Percentiles rank a stretch among this genome's conserved stretches.
These are phyloP conservation scores for Heliconius charithonia DNA, from an alignment of 2,888 invertebrate species.

Conservation along the genomic window DNA sequence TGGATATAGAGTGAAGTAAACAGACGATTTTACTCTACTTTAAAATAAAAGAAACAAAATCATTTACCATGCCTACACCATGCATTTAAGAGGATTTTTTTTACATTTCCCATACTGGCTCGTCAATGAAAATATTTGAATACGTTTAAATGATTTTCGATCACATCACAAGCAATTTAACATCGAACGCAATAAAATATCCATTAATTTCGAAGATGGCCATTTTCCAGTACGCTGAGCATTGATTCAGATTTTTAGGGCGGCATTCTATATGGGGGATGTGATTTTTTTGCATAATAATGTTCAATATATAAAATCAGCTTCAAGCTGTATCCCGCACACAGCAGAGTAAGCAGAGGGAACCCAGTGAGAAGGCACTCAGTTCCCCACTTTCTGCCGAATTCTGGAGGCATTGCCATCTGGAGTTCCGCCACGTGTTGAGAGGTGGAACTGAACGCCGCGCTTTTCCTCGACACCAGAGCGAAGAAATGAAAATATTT, in stretches of 20 bases:
- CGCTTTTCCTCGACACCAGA: too few relatives aligned
- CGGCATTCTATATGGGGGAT: constrained; percentile 47
- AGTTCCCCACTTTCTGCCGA: too few relatives aligned
- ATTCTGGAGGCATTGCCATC: too few relatives aligned
- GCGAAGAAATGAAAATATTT: too few relatives aligned
- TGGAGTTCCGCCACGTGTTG: too few relatives aligned
- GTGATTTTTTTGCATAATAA: constrained; percentile 45
- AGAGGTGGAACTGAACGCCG: too few relatives aligned
- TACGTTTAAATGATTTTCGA: constrained; percentile 59
- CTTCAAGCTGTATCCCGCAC: too few relatives aligned
- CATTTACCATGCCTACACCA: background rate
- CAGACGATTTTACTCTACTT: background rate
- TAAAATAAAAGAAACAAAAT: background rate
- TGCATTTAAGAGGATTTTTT: background rate
- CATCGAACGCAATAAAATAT: constrained; percentile 78
- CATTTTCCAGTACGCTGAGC: constrained; percentile 75
- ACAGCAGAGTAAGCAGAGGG: too few relatives aligned
- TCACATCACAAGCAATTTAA: constrained; percentile 78
- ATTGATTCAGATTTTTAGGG: constrained; percentile 64
- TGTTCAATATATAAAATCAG: background rate
- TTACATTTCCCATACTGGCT: constrained; percentile 12
- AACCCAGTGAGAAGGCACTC: too few relatives aligned
- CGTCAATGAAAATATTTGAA: constrained; percentile 52
- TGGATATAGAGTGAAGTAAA: too few relatives aligned
- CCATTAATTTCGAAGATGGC: constrained; percentile 80